Base-by-base conservation (phyloP, 1,140 invertebrate genomes). In the Tetramorium alpestre region DNA sequence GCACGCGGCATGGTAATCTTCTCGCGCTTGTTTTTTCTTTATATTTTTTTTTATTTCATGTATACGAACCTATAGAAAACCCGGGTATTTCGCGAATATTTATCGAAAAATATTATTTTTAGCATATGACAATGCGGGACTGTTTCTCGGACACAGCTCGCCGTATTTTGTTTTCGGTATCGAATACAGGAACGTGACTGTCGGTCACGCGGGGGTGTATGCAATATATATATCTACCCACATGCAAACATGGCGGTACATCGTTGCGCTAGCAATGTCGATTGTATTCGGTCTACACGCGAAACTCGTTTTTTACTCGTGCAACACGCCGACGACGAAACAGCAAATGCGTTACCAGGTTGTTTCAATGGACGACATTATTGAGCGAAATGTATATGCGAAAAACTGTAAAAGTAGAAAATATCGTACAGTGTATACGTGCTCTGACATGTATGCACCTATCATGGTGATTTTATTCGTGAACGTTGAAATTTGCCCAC, bases 1-100 rank as follows among this genome's bases (percentile, higher is more conserved):
- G 38, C 49, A 10, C 22, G 16, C n/a, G 18, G 18, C 18, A n/a
- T 25, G 51, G 38, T 81, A 81, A 82, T 82, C 51, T 67, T 33
- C 77, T 81, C 49, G 16, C 22, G 16, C 2, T 28, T 18, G 33
- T 41, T 81, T 58, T 80, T 51, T 28, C 13, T 38, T 51, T 18
- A 6, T 70, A 7, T 70, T 70, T 70, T 67, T 65, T 81, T 44
- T 10, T 38, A 13, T 5, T 5, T 62, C 88, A 88, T 91, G 86
- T 85, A 77, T 92, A 91, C 38, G 25, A n/a, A 38, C 73, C 60
- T 88, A 88, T 89, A 89, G 86, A 82, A 88, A 91, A 90, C 92
- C 89, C 86, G 88, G 92, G 92, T 93, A 72, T 93, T 93, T 90
- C 88, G 82, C 92, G 85, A 82, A 47, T 82, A 73, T 82, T 82